These are phyloP conservation scores for Stegophylla sp. DNA, from an alignment of 2,888 invertebrate species.

Conservation along the genomic window DNA sequence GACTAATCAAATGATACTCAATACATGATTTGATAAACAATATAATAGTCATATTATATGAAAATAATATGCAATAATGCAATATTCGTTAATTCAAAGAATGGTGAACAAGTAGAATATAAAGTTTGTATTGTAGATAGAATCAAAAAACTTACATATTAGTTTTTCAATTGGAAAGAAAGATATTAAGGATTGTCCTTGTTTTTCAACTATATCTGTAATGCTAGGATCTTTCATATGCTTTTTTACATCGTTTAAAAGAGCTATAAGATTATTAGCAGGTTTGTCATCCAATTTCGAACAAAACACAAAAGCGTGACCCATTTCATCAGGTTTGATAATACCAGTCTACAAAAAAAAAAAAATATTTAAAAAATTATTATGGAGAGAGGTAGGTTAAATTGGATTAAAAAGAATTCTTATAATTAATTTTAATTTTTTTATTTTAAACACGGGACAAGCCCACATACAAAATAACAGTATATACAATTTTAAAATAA, in stretches of 20 bases:
- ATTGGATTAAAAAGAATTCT: neutral
- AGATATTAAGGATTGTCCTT: constrained; percentile 45
- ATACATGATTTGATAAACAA: too few species aligned
- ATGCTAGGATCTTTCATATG: constrained; percentile 54
- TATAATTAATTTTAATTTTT: neutral
- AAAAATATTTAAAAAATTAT: neutral
- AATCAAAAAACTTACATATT: constrained; percentile 33
- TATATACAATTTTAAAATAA: too few species aligned
- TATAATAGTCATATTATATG: too few species aligned
- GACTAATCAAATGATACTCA: too few species aligned
- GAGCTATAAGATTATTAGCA: constrained; percentile 21
- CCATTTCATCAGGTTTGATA: constrained; percentile 49
- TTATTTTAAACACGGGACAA: too few species aligned
- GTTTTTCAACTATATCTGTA: constrained; percentile 44
- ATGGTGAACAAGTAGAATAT: too few species aligned
- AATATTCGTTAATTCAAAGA: too few species aligned
- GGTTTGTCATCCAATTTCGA: constrained; percentile 13
- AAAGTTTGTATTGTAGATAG: too few species aligned
- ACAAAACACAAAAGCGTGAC: constrained; percentile 51
- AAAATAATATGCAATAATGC: too few species aligned
- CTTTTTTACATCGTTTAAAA: constrained; percentile 35
- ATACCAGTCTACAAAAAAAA: constrained; percentile 28
- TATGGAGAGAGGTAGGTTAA: too few species aligned
- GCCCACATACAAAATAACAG: too few species aligned
- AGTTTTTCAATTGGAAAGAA: constrained; percentile 40